Conservation (phyloP, 2,797 vertebrate genomes). For the Eurystomus glaucurus region DNA sequence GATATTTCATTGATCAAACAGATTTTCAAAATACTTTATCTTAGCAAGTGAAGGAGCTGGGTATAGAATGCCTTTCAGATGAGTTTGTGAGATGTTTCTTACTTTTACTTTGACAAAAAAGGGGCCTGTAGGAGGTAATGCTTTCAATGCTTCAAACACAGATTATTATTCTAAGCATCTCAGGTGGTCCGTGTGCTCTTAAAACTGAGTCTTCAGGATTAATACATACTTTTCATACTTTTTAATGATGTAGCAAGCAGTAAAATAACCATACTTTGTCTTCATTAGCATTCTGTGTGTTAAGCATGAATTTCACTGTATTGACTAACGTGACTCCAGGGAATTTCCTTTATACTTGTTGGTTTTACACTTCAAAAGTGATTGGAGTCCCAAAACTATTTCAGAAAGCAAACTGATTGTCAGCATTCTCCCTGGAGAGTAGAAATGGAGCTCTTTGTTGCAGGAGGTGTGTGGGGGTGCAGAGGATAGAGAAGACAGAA, state of each 20-base stretch:
- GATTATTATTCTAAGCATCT: not conserved
- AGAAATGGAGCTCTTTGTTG: not conserved
- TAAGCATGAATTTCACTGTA: not conserved
- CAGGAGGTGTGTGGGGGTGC: not conserved
- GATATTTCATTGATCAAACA: constrained; percentile 50
- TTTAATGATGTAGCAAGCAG: not conserved
- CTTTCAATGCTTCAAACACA: not conserved
- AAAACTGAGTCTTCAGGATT: not conserved
- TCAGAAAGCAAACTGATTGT: not conserved
- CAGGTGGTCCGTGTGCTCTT: not conserved
- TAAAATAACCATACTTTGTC: constrained; percentile 1
- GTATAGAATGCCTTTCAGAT: not conserved
- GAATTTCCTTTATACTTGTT: constrained; percentile 36
- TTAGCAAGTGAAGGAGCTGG: not conserved
- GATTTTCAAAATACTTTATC: constrained; percentile 28
- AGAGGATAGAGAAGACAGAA: not conserved
- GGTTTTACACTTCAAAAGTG: constrained; percentile 41
- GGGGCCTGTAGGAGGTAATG: not conserved
- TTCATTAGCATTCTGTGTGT: constrained; percentile 37
- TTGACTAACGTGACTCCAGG: not conserved
- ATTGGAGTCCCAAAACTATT: not conserved
- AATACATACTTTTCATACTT: not conserved
- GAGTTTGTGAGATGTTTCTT: not conserved
- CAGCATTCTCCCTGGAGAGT: not conserved
- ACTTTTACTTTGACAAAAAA: not conserved